Conservation (phyloP, 1,140 invertebrate genomes). For the Panulirus ornatus region DNA sequence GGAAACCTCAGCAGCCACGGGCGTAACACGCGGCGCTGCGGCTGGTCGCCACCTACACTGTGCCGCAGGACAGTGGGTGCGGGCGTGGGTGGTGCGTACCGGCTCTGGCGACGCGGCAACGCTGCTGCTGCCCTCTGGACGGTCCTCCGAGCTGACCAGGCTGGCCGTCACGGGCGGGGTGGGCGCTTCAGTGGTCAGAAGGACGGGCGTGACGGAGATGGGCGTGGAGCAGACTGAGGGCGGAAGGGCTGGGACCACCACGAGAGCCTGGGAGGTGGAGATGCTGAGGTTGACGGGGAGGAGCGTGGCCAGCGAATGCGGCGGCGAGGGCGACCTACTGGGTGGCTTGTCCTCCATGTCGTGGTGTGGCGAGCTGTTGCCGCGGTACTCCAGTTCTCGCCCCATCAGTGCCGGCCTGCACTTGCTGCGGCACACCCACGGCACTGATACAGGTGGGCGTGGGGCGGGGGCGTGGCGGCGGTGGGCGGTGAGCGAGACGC, state of each 20-base stretch:
- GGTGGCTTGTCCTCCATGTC: conserved; percentile 66
- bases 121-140: conserved; percentile 29
- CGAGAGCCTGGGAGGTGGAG: conserved; percentile 51
- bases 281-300: conserved; percentile 74
- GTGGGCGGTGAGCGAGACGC: conserved; percentile 20
- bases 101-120: conserved; percentile 57
- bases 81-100: conserved; percentile 65
- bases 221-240: conserved; percentile 48
- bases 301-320: conserved; percentile 70
- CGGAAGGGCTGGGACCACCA: conserved; percentile 60
- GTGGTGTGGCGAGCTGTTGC: conserved; percentile 37
- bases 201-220: conserved; percentile 55
- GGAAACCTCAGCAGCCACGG: conserved; percentile 23
- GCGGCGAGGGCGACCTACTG: conserved; percentile 70
- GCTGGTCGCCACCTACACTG: conserved; percentile 67
- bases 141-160: conserved; percentile 31
- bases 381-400: conserved; percentile 52
- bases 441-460: conserved; percentile 12
- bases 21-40: conserved; percentile 53
- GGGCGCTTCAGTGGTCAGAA: conserved; percentile 44
- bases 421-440: conserved; percentile 29
- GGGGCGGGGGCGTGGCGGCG: conserved; percentile 1
- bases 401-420: conserved; percentile 65
- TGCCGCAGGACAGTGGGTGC: conserved; percentile 66
- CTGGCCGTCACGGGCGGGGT: background rate